Base-by-base conservation (phyloP, 30 jellyfish, hydroid and myxozoan genomes). In the Hydractinia symbiolongicarpus region DNA sequence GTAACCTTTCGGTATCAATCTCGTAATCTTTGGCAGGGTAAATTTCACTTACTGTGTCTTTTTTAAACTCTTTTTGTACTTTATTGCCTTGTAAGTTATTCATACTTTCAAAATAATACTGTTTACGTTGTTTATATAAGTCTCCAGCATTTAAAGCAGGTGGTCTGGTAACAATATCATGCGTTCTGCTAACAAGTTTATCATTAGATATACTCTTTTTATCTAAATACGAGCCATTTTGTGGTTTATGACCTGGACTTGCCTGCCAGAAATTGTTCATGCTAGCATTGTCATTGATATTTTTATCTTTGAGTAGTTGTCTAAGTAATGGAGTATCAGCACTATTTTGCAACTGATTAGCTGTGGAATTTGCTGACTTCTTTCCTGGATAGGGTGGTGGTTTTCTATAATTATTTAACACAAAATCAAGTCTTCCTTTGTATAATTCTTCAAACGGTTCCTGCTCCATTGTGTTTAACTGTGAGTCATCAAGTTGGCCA, bases 321-420 rank as follows among this genome's bases (percentile, higher is more conserved):
- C 70, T 79, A 9, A 61, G 16, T 50, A 79, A 54, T 4, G 87
- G 87, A 5, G 81, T 79, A 61, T 79, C 81, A 0, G 61, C 7
- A 15, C 14, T 51, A 8, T 64, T 20, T 49, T 78, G 69, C 17
- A 79, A 87, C 17, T 78, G 72, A 83, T 76, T 79, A 5, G 95
- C 81, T 19, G 17, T 53, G n/a, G 44, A 21, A 6, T 72, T 81
- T 17, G 60, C 86, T 15, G 70, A 13, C 30, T 85, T 89, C 9
- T 64, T 53, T 54, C 98, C 95, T 9, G 96, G 98, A 67, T 91
- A 91, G 5, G 98, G 89, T 10, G 98, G 98, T 15, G 98, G 98
- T 13, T 74, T 89, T 20, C 96, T 87, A 80, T 91, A 91, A 69
- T 91, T 83, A 7, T 81, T 86, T 15, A 87, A 55, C 19, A 91